Evolutionary conservation across 2,888 invertebrate species (phyloP), one percentile per base, ranked within the genome.

Genomic region (Orthosia incerta): DNA sequence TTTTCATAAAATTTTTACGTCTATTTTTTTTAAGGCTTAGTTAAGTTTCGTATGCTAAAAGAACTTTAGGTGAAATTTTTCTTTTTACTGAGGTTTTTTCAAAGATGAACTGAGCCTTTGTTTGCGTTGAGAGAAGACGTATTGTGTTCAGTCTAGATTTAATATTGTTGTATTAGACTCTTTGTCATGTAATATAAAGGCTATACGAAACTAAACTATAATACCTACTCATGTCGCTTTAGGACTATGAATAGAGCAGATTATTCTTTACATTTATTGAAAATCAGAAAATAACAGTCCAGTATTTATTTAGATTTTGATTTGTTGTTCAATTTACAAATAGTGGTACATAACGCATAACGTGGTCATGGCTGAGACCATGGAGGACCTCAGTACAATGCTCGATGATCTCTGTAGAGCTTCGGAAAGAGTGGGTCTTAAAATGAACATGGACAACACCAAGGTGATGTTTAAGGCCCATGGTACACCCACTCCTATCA

Each of bases 1-100:
- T 87, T 88, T 88, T 88, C 88, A 88, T 88, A 88, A 88, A 82
- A 88, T 86, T 88, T 88, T 87, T 86, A 83, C 84, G 76, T 87
- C 83, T 75, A 85, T 82, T 87, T 84, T 84, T 83, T 79, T 63
- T 70, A 67, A 78, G 81, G 84, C 83, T 82, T 87, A 86, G 75
- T 87, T 86, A 84, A 86, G 86, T 87, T 86, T 84, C 76, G 71
- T 76, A 82, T 81, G 85, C 69, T 61, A 76, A 77, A 82, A 74
- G 26, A 80, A 82, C 74, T 80, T 86, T 76, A 31, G 45, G 57
- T 39, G 15, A 72, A 57, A 23, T 63, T 72, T 74, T 71, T 74
- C 74, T 79, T 79, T 60, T 56, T 45, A 26, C 57, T 39, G 31
- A 57, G 26, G 13, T n/a, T 48, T 79, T 59, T 69, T 61, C 51